phyloP scores from a whole-genome alignment of 2,888 invertebrate species.

The Lepeophtheirus nordmannii region DNA sequence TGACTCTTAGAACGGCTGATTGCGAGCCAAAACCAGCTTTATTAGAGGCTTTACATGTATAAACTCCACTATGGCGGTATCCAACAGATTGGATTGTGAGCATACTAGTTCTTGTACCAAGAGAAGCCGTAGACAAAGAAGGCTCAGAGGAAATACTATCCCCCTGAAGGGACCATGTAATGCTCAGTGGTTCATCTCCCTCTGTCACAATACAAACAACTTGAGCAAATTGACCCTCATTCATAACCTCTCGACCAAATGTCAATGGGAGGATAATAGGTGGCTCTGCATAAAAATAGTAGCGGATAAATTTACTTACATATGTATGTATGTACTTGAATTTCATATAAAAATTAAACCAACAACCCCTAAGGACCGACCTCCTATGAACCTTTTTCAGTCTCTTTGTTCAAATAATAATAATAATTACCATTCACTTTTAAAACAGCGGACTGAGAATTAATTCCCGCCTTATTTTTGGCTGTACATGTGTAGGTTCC shows the following conservation, averaged over 20 bases:
- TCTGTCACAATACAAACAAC: conserved; percentile 35
- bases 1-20: conserved; percentile 43
- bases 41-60: conserved; percentile 45
- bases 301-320: background rate
- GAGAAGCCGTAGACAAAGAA: conserved; percentile 30
- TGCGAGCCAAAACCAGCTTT: conserved; percentile 41
- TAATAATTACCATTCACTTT: conserved; percentile 38
- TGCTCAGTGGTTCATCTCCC: conserved; percentile 32
- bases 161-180: conserved; percentile 40
- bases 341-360: background rate
- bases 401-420: background rate
- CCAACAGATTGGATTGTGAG: conserved; percentile 28
- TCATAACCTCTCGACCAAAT: conserved; percentile 39
- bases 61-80: conserved; percentile 42
- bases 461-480: conserved; percentile 38
- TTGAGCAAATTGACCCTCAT: conserved; percentile 40
- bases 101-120: conserved; percentile 28
- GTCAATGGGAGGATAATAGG: conserved; percentile 43
- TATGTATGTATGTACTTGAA: background rate
- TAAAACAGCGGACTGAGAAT: conserved; percentile 34
- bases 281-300: conserved; percentile 33
- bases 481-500: conserved; percentile 62
- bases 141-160: conserved; percentile 30
- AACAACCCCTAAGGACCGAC: no score
- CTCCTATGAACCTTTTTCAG: background rate